Evolutionary conservation across 2,888 invertebrate genomes (phyloP), one percentile per base, ranked within the genome.

Genomic region (Agrotis segetum): DNA sequence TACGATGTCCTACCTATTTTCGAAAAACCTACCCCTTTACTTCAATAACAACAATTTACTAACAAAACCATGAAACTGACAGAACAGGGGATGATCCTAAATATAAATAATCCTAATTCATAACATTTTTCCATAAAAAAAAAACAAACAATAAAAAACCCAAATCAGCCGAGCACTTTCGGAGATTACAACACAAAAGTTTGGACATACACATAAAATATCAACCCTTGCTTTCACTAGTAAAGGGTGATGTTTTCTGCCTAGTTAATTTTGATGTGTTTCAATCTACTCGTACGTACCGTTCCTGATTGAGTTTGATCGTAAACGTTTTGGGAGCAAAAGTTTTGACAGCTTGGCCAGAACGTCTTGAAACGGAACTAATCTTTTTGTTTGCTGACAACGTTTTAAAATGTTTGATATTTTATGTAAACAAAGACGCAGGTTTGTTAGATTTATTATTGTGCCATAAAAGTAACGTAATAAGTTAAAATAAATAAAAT

Each of bases 181-280:
- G 44, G 49, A 77, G 74, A 84, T 84, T 85, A 66, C 72, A 66
- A 29, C 46, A 29, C 46, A n/a, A 67, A 83, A 76, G 21, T 85
- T 80, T 60, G 85, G 74, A 76, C 74, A 72, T 64, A 68, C 60
- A 50, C 83, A 83, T 77, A 85, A 85, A 84, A 52, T 40, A 81
- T 0, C 71, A 66, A 77, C 79, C 79, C 82, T 79, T 82, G 50
- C 72, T 62, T 50, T 67, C 53, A 17, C 21, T 61, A 52, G 66
- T 17, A 77, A 80, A 72, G 83, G 85, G 77, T 85, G 74, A 13
- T 24, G 24, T 71, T 77, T 84, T 84, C 83, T 73, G 76, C 65
- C 52, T 78, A 83, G 81, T 84, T 84, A 85, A 72, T 81, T 84
- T 84, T 84, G 81, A 84, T 84, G 84, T 24, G 63, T 66, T 78